Evolutionary conservation across 1,140 invertebrate species (phyloP).

Genomic region (Drosophila virilis): DNA sequence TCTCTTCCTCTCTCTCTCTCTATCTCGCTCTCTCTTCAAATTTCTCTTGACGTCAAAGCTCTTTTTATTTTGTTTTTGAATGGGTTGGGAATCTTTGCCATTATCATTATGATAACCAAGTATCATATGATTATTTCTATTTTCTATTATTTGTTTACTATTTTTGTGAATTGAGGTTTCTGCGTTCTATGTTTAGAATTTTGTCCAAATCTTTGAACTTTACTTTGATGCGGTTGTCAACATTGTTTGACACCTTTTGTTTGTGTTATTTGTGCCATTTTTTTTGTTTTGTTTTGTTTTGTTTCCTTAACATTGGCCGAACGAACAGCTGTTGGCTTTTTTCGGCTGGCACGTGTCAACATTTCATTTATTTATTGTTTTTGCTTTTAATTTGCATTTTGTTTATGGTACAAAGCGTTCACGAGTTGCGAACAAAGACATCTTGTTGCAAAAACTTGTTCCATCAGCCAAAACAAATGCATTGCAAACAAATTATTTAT

Average conservation of each 20-base stretch:
- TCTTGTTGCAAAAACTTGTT: slow-evolving; percentile 30
- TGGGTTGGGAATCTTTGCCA: neutral
- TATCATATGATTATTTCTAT: slow-evolving; percentile 11
- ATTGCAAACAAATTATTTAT: slow-evolving; percentile 16
- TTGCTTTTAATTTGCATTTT: slow-evolving; percentile 64
- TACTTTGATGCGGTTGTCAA: slow-evolving; percentile 21
- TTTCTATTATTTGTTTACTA: slow-evolving; percentile 7
- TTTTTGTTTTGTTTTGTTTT: slow-evolving; percentile 31
- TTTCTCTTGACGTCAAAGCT: slow-evolving; percentile 36
- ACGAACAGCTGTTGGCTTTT: slow-evolving; percentile 56
- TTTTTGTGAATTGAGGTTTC: slow-evolving; percentile 15
- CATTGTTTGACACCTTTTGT: slow-evolving; percentile 29
- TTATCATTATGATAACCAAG: slow-evolving; percentile 18
- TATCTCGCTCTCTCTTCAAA: slow-evolving; percentile 17
- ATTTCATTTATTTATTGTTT: slow-evolving; percentile 34
- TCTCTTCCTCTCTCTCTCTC: neutral
- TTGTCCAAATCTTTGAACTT: slow-evolving; percentile 45
- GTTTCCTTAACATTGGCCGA: slow-evolving; percentile 31
- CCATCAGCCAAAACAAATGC: slow-evolving; percentile 21
- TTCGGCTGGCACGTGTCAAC: slow-evolving; percentile 55
- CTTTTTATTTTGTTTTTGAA: neutral
- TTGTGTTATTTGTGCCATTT: slow-evolving; percentile 33
- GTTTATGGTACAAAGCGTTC: slow-evolving; percentile 48
- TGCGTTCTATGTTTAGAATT: slow-evolving; percentile 35
- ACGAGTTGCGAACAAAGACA: neutral